Base-by-base conservation (phyloP, 2,797 vertebrate species). In the Takifugu rubripes region DNA sequence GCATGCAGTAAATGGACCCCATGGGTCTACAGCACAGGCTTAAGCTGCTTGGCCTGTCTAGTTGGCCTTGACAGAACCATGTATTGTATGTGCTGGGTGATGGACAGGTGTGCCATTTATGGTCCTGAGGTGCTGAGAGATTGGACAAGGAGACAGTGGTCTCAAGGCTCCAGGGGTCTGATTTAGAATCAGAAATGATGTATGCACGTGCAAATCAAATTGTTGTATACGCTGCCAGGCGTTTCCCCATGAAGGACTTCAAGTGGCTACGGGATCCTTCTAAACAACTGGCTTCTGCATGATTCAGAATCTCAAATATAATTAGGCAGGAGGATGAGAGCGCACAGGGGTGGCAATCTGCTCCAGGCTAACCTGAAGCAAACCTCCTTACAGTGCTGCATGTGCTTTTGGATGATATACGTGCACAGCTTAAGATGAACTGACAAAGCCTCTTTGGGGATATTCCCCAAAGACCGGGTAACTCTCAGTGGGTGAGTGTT, bases 331-430 rank as follows among this genome's bases (percentile, higher is more conserved):
- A 24, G 68, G 81, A 61, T 64, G 62, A 72, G 55, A 49, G 56
- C 50, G 57, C 1, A 5, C 43, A 56, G 66, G 55, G 68, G 70
- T 59, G 75, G 67, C 67, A 75, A 84, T 82, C 2, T 72, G 84
- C 82, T 80, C 15, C 48, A 25, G 78, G 84, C 74, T 51, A 8
- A 82, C 80, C 84, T 79, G 72, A 68, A 69, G 66, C 72, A 66
- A 72, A 66, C 48, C 45, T 75, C 54, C 33, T 11, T 42, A 58
- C 12, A 14, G 36, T 40, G 36, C 24, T 56, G 75, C 76, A 85
- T 77, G 76, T 84, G 80, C 70, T 65, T 68, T 66, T 59, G 56
- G 54, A 75, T 54, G 70, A 56, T 40, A 14, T 75, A 61, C 45
- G 56, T 66, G 66, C 43, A 49, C 25, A 25, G 63, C 58, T 68